A percentile compares a stretch with the other conserved stretches of the same genome.
These are phyloP conservation scores for Phainopepla nitens DNA, from an alignment of 2,113 vertebrate genomes.

Conservation along the genomic window DNA sequence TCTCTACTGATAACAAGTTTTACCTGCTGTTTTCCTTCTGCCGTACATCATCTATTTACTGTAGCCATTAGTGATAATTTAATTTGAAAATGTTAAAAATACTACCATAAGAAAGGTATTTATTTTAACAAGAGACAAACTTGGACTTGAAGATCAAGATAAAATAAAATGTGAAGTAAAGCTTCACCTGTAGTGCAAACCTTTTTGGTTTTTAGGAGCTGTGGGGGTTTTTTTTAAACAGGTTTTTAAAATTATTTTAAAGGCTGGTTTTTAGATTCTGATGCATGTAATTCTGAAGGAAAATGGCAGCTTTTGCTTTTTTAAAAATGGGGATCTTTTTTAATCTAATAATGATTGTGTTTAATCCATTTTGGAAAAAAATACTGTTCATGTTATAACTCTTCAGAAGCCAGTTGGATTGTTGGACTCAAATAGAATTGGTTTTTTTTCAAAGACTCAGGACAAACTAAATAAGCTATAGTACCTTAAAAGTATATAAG, in stretches of 20 bases:
- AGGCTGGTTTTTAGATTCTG: constrained; percentile 54
- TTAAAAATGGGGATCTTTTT: constrained; percentile 63
- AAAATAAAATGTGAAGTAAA: constrained; percentile 54
- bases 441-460: constrained; percentile 81
- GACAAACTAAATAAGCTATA: constrained; percentile 81
- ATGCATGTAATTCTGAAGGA: constrained; percentile 74
- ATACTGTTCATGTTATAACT: constrained; percentile 76
- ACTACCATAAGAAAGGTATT: constrained; percentile 44
- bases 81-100: constrained; percentile 44
- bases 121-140: constrained; percentile 43
- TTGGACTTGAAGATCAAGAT: constrained; percentile 53
- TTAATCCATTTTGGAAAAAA: constrained; percentile 64
- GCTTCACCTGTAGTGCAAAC: constrained; percentile 52
- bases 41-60: constrained; percentile 59
- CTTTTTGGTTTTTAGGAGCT: constrained; percentile 18
- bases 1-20: constrained; percentile 34
- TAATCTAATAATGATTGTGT: constrained; percentile 73
- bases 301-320: constrained; percentile 72
- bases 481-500: constrained; percentile 69
- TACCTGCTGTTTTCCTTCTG: constrained; percentile 74
- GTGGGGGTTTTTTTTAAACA: constrained; percentile 1
- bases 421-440: constrained; percentile 73
- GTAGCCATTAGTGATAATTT: constrained; percentile 35
- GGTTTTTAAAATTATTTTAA: constrained; percentile 48
- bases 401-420: constrained; percentile 78